Evolutionary conservation across 1,140 invertebrate genomes (phyloP), one percentile per base, ranked within the genome.

Genomic region (Drosophila sp.): DNA sequence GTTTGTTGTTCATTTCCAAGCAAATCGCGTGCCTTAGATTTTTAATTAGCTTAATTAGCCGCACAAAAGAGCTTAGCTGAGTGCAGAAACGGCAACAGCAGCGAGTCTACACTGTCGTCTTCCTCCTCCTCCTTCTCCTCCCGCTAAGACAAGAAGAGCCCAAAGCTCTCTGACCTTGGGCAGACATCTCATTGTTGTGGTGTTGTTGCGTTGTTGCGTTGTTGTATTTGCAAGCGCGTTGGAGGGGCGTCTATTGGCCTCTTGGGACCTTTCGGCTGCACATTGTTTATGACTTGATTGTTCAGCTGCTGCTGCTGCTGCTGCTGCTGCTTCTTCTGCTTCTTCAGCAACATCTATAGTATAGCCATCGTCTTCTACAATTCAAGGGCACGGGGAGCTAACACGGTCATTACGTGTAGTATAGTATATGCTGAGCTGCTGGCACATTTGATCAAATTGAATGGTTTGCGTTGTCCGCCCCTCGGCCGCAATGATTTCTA

Each of bases 261-360:
- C 32, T 66, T 66, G 81, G 76, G 78, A 65, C 76, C 65, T 76
- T 69, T 86, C 70, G 82, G 79, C 69, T 83, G 79, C 79, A 83
- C 83, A 87, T 89, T 89, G 83, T 87, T 87, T 87, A 87, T 76
- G 83, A 77, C 72, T 87, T 74, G 73, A 87, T 87, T 87, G 83
- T 87, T 87, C 67, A 79, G 66, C 65, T 27, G 29, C 48, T 38
- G 51, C 27, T 38, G 18, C 5, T 27, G 7, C n/a, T 16, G 21
- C 29, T 73, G 36, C 41, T 27, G 7, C 38, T 56, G 50, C 8
- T 46, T 13, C 38, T 32, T 21, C 63, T 34, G 21, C 58, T 61
- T 38, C 73, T 67, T 69, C 54, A 7, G 14, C 58, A 16, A 51
- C 8, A 27, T 34, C 34, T 27, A 18, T 43, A 48, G 46, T n/a